Base-by-base conservation (phyloP, 2,797 vertebrate genomes). In the Schizopygopsis pylzovi region DNA sequence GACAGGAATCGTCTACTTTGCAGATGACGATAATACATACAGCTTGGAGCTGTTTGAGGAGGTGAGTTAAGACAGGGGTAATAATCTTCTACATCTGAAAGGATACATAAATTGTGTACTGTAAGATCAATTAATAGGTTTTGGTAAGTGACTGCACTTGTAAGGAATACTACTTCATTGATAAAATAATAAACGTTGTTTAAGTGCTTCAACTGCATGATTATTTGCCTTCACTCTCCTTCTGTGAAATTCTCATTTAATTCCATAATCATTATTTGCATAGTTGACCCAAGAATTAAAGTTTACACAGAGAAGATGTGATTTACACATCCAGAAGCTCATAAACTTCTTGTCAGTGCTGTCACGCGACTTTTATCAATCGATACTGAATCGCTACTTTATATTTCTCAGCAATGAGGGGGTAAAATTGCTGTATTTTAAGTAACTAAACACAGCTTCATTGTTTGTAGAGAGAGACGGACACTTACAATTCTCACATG, bases 11-110 rank as follows among this genome's bases (percentile, higher is more conserved):
- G 96, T 99, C 84, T 99, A 99, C 91, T 99, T 99, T 5, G 98
- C 97, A 0, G 98, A 99, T 0, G 98, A 99, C 0, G 98, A 99
- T 91, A 99, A 99, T 93, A 98, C 97, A 4, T 99, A 99, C 95
- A 99, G 98, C 89, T 93, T 99, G 95, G 98, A 99, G 94, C 95
- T 99, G 87, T 99, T 99, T 28, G 98, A 99, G 90, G 98, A 99
- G 98, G 98, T 96, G 88, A 89, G 94, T 82, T 33, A 65, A 25
- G 28, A n/a, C 16, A 4, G 84, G 25, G 8, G 3, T 45, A 13
- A 65, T 4, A n/a, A 56, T 63, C 4, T 0, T 54, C 37, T 33
- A 1, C 4, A 56, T 56, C 39, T 45, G 15, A 78, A 56, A 78
- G 25, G 15, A 54, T 54, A 43, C n/a, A 45, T 68, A 9, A 45